phyloP scores from a whole-genome alignment of 2,888 invertebrate genomes.

The Xylophagus ater region DNA sequence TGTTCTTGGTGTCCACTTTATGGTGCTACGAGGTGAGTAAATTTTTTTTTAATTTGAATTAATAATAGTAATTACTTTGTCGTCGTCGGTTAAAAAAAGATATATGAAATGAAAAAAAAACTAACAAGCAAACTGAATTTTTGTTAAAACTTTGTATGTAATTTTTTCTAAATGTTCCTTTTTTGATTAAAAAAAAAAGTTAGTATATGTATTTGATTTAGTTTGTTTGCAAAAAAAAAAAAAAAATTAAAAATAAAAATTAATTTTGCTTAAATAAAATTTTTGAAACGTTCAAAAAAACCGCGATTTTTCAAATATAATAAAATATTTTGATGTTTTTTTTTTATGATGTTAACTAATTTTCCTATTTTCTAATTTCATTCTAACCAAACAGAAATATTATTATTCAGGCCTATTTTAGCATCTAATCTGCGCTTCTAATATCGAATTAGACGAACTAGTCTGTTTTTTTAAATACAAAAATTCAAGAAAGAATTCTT shows the following conservation, averaged over 20 bases:
- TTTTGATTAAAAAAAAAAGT: too few relatives aligned
- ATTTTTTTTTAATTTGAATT: too few relatives aligned
- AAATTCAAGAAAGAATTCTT: neutral
- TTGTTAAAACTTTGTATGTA: too few relatives aligned
- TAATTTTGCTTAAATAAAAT: too few relatives aligned
- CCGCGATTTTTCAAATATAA: too few relatives aligned
- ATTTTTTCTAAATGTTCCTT: too few relatives aligned
- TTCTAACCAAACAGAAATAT: slow-evolving; percentile 10
- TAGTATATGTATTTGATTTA: too few relatives aligned
- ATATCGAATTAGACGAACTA: slow-evolving; percentile 13
- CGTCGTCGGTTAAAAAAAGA: slow-evolving; percentile 2
- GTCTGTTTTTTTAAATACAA: neutral
- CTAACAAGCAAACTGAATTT: slow-evolving; percentile 7
- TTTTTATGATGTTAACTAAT: slow-evolving; percentile 32
- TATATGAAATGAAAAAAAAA: slow-evolving; percentile 4
- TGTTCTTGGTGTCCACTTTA: slow-evolving; percentile 78
- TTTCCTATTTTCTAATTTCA: slow-evolving; percentile 13
- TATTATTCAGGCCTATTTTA: slow-evolving; percentile 5
- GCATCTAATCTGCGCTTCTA: slow-evolving; percentile 11
- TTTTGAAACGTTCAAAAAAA: too few relatives aligned
- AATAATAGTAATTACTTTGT: too few relatives aligned
- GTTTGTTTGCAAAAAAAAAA: too few relatives aligned
- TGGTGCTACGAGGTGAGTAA: slow-evolving; percentile 55
- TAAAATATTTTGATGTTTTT: too few relatives aligned
- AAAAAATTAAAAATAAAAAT: too few relatives aligned